Base-by-base conservation (phyloP, 1,140 invertebrate species). In the Apis dorsata region DNA sequence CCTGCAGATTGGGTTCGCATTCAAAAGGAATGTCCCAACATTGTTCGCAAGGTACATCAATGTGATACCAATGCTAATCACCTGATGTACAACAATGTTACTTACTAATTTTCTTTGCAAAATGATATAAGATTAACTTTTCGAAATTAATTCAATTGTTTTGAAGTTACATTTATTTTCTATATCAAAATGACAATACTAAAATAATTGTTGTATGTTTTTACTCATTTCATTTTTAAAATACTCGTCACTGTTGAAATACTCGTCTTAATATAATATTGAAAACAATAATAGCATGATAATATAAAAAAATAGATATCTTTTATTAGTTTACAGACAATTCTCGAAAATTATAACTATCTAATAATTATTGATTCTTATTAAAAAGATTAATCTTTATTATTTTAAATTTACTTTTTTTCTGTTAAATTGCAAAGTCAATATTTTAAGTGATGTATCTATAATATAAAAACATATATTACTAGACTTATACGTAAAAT, bases 1-100 rank as follows among this genome's bases (percentile, higher is more conserved):
- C 95, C 95, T 55, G 90, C 88, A 49, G 94, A 95, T 86, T 95
- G 95, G 95, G 93, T 93, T 76, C 92, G 94, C 77, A 95, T 95
- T 84, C 92, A 93, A 75, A 93, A 93, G 84, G 94, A 95, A 83
- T 94, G 94, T 90, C 95, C 95, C 51, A 92, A 86, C 81, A 93
- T 95, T 79, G 90, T 94, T 73, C 93, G 94, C 83, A 95, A 95
- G 93, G 95, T 95, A 94, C 79, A 90, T 68, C 81, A 80, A 72
- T 85, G 86, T 71, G 79, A 87, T 68, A 86, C 79, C 49, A 87
- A 91, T 82, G 87, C 85, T 84, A 90, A 89, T 90, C 86, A 88
- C 81, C 65, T 89, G 83, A 82, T 70, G 79, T 85, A 72, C 83
- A 75, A 86, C 73, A 82, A 81, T 60, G 57, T 87, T 89, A 87